These are phyloP conservation scores for Geodia barretti DNA, from an alignment of 37 sponge, comb jelly and placozoan genomes.

Conservation along the genomic window DNA sequence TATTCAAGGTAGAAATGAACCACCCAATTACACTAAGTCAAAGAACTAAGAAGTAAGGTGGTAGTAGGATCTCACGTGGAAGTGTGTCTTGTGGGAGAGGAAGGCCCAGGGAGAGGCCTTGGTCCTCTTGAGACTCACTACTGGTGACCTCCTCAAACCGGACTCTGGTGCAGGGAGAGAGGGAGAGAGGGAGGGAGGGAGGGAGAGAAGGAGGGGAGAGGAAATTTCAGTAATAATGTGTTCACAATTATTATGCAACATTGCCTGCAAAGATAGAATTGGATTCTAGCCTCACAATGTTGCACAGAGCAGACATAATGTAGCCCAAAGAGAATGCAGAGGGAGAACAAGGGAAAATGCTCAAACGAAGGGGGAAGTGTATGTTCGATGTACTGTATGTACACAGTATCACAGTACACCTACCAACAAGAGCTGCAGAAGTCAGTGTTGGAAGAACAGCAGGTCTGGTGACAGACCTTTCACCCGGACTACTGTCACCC, in stretches of 20 bases:
- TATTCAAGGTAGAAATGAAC: too few relatives aligned
- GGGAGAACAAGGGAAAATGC: background rate
- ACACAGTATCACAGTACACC: too few relatives aligned
- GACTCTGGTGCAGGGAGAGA: background rate
- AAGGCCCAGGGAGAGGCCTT: background rate
- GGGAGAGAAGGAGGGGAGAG: slow-evolving; percentile 6
- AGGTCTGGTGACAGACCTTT: too few relatives aligned
- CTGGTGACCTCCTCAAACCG: background rate
- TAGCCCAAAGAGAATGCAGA: too few relatives aligned
- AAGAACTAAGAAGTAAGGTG: too few relatives aligned
- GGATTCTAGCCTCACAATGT: slow-evolving; percentile 17
- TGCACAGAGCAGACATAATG: slow-evolving; percentile 21
- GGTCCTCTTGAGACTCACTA: background rate
- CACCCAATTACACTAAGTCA: too few relatives aligned
- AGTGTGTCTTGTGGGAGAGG: background rate
- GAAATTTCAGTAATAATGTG: background rate
- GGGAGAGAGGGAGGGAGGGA: slow-evolving; percentile 1
- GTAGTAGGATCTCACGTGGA: too few relatives aligned
- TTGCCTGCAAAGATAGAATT: background rate
- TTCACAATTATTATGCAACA: background rate
- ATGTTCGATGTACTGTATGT: too few relatives aligned
- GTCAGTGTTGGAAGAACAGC: too few relatives aligned
- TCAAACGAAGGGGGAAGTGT: background rate
- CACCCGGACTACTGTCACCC: too few relatives aligned
- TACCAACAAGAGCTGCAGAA: too few relatives aligned